A percentile compares a stretch with the other conserved stretches of the same genome.
Evolutionary conservation across 2,797 vertebrate genomes (phyloP).

Genomic region (Enteromius argenteus): DNA sequence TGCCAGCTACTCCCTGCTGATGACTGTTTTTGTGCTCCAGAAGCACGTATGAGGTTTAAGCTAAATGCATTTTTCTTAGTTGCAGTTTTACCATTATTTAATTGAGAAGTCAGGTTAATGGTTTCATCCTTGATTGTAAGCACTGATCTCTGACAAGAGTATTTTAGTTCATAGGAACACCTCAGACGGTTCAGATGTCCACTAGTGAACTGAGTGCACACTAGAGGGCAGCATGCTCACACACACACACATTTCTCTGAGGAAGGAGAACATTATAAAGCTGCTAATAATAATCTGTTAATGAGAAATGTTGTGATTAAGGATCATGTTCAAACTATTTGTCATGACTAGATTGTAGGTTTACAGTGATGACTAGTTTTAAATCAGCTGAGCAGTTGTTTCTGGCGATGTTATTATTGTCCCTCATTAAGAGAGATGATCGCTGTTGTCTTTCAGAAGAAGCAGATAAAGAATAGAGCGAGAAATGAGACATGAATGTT

Average conservation of each 20-base stretch:
- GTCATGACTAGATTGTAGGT: background rate
- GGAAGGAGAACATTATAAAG: background rate
- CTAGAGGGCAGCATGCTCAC: constrained; percentile 16
- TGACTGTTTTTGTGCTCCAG: too few relatives aligned
- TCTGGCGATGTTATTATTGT: background rate
- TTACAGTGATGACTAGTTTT: background rate
- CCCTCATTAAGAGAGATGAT: background rate
- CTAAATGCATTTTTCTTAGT: background rate
- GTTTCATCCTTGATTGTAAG: background rate
- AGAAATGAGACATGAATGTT: background rate
- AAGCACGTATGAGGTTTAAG: background rate
- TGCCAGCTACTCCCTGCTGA: too few relatives aligned
- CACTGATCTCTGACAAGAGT: background rate
- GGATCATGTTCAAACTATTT: background rate
- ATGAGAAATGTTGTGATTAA: background rate
- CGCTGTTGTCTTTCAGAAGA: background rate
- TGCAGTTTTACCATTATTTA: background rate
- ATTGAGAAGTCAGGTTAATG: background rate
- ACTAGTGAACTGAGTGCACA: background rate
- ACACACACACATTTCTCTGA: background rate
- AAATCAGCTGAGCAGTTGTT: background rate
- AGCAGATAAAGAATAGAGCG: background rate
- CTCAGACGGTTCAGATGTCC: background rate
- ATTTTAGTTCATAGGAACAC: too few relatives aligned
- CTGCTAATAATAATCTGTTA: background rate